A percentile compares a stretch with the other conserved stretches of the same genome.
Evolutionary conservation across 2,113 vertebrate species (phyloP).

Genomic region (Chionis minor): DNA sequence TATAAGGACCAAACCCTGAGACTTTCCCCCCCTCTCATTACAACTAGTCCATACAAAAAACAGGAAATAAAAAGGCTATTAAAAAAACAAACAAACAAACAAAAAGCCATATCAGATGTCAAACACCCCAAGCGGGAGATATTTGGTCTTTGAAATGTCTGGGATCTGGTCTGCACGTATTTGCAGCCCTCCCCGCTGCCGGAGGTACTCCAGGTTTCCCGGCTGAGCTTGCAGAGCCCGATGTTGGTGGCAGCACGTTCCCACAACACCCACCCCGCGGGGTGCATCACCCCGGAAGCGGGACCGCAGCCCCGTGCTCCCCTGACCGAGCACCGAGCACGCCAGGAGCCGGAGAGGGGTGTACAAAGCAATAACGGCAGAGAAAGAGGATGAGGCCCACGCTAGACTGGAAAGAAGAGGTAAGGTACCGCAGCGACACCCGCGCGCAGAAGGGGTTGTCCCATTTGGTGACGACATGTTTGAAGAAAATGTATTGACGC

Average conservation of each 20-base stretch:
- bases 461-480: not conserved
- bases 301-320: not conserved
- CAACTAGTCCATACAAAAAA: not conserved
- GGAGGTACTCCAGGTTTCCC: too few relatives aligned
- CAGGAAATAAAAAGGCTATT: not conserved
- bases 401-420: not conserved
- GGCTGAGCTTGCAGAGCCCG: not conserved
- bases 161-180: too few relatives aligned
- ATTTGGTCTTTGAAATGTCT: not conserved
- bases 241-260: not conserved
- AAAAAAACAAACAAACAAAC: not conserved
- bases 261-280: not conserved
- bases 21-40: not conserved
- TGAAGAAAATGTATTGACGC: not conserved
- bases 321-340: not conserved
- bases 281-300: rapidly evolving
- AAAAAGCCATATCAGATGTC: not conserved
- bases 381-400: not conserved
- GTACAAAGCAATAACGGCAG: not conserved
- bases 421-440: rapidly evolving
- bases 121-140: not conserved
- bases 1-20: not conserved
- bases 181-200: not conserved
- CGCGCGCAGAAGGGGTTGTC: not conserved
- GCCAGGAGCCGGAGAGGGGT: rapidly evolving